Evolutionary conservation across 2,113 vertebrate genomes (phyloP).

Genomic region (Equus przewalskii): DNA sequence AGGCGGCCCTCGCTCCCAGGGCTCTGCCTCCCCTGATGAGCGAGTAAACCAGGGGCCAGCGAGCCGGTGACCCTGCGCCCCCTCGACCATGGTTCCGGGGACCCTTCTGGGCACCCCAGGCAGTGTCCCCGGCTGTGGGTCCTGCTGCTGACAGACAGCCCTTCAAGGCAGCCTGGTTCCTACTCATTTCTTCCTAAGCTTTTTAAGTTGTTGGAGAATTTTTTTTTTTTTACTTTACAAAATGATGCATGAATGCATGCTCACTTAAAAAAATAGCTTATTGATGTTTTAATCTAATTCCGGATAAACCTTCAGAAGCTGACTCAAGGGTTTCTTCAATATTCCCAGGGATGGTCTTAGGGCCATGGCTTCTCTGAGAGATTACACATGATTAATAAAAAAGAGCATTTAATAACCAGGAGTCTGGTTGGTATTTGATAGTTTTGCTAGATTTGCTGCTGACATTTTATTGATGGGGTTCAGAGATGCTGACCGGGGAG

Average conservation of each 20-base stretch:
- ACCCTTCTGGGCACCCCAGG: accelerated
- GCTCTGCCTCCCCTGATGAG: no score
- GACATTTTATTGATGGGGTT: background rate
- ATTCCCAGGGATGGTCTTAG: background rate
- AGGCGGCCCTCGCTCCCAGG: no score
- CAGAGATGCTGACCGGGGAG: background rate
- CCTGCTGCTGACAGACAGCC: accelerated
- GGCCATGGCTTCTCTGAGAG: background rate
- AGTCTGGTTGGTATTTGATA: background rate
- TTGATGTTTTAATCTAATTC: conserved; percentile 70
- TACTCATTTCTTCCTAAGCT: background rate
- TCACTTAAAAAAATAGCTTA: conserved; percentile 16
- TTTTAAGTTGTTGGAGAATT: background rate
- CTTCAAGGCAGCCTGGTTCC: accelerated
- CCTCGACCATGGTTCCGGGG: accelerated
- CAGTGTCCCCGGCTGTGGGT: accelerated
- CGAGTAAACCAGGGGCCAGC: no score
- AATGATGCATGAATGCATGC: background rate
- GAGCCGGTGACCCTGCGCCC: background rate
- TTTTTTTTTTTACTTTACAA: conserved; percentile 35
- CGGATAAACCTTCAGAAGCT: conserved; percentile 30
- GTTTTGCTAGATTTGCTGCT: background rate
- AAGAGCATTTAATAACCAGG: background rate
- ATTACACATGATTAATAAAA: conserved; percentile 24
- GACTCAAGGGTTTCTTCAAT: conserved; percentile 54